Base-by-base conservation (phyloP, 2,797 vertebrate genomes). In the Onychomys leucogaster region DNA sequence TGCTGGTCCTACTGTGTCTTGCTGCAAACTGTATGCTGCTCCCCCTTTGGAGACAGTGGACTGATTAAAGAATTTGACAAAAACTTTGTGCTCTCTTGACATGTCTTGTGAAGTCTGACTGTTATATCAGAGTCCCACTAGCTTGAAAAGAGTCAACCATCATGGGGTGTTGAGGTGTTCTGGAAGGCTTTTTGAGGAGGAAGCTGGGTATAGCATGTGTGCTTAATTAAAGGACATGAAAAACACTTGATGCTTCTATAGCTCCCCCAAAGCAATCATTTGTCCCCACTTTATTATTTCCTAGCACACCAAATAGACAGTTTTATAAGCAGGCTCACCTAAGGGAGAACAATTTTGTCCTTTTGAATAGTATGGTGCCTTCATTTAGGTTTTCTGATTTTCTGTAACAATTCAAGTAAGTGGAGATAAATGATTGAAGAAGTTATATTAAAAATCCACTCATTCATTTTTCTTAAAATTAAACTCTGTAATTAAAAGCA, bases 401-500 rank as follows among this genome's bases (percentile, higher is more conserved):
- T 84, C 49, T 82, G 41, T 23, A 59, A 67, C 27, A 32, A 61
- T 92, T 32, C 49, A 57, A 57, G 63, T 14, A 34, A 57, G 32
- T 71, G 1, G 17, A 80, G 52, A 37, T 32, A 73, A 94, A 46
- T 75, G 77, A 96, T 32, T 23, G 46, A 92, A 80, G 87, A 89
- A 77, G 41, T 89, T 57, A 90, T 77, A 96, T 92, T 89, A 92
- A 97, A 94, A 94, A 96, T 76, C 73, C n/a, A 88, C 78, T 81
- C 69, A 86, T 94, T 95, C 12, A 55, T 94, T 94, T 97, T 87
- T 52, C 69, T 96, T 91, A 96, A 97, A 88, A 94, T 95, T 92
- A 89, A 95, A 90, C 46, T 90, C 76, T 63, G 97, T 94, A 89
- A 97, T 95, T 94, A 95, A 97, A 96, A 96, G 29, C n/a, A 78